These are phyloP conservation scores for Psammodynastes pulverulentus DNA, from an alignment of 2,113 vertebrate species.

Conservation along the genomic window DNA sequence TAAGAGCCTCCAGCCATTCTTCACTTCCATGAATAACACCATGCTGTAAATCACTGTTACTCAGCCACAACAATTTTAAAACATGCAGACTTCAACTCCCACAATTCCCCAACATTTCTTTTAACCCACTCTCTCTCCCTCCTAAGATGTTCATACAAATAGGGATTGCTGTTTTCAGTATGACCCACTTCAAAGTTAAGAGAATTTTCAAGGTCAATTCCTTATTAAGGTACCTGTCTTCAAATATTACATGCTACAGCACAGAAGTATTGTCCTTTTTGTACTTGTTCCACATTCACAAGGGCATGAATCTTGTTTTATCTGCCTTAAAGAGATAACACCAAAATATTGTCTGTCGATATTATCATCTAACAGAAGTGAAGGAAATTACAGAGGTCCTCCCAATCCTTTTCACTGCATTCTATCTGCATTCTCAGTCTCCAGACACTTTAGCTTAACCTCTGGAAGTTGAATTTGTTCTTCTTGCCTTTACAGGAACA, in stretches of 20 bases:
- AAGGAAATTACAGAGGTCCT: background rate
- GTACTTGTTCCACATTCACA: background rate
- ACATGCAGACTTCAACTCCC: background rate
- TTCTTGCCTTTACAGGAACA: background rate
- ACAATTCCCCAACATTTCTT: background rate
- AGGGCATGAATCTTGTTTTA: background rate
- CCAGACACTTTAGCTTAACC: background rate
- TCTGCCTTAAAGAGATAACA: background rate
- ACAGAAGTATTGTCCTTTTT: background rate
- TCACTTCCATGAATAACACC: background rate
- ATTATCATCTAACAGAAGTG: background rate
- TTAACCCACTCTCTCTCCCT: background rate
- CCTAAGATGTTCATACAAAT: background rate
- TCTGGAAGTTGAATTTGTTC: background rate
- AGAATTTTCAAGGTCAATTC: background rate
- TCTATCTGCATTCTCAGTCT: background rate
- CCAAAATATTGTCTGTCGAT: background rate
- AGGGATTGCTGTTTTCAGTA: background rate
- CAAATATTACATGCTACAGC: background rate
- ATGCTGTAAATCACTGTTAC: background rate
- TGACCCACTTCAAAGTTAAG: background rate
- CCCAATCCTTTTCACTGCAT: background rate
- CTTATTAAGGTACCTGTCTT: background rate
- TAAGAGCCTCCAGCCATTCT: background rate
- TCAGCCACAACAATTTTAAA: background rate